Conservation (phyloP, 2,113 vertebrate species). For the Himantopus leucocephalus region DNA sequence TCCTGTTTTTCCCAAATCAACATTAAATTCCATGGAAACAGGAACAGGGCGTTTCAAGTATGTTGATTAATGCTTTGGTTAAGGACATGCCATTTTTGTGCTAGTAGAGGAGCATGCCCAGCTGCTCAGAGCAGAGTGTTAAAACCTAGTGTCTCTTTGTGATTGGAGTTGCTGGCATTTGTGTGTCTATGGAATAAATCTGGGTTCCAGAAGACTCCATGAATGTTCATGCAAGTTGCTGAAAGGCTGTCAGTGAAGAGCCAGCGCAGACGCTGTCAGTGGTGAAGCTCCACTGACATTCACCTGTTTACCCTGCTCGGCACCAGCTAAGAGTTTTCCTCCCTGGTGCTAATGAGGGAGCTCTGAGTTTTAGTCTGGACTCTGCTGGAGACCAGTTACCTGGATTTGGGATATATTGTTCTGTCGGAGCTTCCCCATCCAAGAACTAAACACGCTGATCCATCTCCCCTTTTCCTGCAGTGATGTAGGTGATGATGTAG, state of each 20-base stretch:
- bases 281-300: not conserved
- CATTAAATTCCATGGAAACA: not conserved
- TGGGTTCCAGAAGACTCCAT: not conserved
- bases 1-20: not conserved
- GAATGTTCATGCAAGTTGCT: not conserved
- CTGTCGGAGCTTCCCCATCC: not conserved
- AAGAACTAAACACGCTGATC: not conserved
- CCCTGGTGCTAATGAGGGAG: not conserved
- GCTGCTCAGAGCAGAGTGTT: not conserved
- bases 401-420: not conserved
- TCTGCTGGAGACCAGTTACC: not conserved
- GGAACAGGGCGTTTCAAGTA: not conserved
- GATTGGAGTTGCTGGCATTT: not conserved
- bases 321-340: not conserved
- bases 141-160: not conserved
- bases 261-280: not conserved
- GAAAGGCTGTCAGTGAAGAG: not conserved
- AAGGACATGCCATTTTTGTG: not conserved
- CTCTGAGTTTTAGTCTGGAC: not conserved
- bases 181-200: not conserved
- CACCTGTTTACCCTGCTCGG: not conserved
- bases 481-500: not conserved
- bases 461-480: not conserved
- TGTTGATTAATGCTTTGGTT: not conserved
- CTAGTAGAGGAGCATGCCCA: not conserved